Evolutionary conservation across 1,140 invertebrate species (phyloP).

Genomic region (Heliconius melpomene): DNA sequence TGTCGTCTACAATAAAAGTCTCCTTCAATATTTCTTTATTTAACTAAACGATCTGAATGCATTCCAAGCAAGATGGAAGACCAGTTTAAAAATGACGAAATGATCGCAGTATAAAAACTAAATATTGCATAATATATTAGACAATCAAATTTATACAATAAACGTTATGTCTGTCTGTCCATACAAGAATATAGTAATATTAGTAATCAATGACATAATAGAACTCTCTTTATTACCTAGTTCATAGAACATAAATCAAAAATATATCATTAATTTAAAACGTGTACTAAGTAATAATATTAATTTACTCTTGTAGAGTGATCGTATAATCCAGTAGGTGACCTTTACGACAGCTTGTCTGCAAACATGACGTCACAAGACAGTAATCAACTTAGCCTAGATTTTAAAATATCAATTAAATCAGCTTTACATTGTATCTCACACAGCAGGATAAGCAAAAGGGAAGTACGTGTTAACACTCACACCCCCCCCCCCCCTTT

Average conservation of each 20-base stretch:
- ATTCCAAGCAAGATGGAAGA: constrained; percentile 46
- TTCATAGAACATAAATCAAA: neutral
- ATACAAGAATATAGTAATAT: neutral
- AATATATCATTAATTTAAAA: neutral
- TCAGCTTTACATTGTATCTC: no score
- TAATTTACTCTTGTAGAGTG: neutral
- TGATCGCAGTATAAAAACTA: neutral
- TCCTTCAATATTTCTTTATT: constrained; percentile 47
- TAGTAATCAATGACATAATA: neutral
- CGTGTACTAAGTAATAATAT: constrained; percentile 19
- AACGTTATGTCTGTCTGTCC: no score
- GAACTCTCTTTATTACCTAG: neutral
- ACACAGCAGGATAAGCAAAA: no score
- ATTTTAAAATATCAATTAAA: constrained; percentile 24
- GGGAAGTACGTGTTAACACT: no score
- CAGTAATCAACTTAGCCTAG: constrained; percentile 46
- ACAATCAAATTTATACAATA: neutral
- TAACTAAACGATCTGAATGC: constrained; percentile 50
- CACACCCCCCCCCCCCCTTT: no score
- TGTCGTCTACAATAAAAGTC: constrained; percentile 23
- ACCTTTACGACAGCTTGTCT: constrained; percentile 54
- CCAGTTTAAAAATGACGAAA: constrained; percentile 41
- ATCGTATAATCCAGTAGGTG: constrained; percentile 49
- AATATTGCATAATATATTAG: neutral
- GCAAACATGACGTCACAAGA: constrained; percentile 54